These are phyloP conservation scores for Stenopsyche tienmushanensis DNA, from an alignment of 1,140 invertebrate genomes.

Conservation along the genomic window DNA sequence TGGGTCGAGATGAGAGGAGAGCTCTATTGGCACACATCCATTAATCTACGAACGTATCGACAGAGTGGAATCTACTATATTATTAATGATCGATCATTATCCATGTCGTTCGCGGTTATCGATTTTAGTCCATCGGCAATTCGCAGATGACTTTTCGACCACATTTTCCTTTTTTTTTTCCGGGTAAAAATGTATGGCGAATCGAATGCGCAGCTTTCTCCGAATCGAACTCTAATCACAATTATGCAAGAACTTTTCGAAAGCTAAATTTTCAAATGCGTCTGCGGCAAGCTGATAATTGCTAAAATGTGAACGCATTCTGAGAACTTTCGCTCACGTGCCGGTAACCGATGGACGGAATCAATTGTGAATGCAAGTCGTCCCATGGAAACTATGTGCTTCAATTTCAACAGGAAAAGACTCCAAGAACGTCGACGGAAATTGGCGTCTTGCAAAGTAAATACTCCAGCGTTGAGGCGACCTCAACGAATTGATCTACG, in stretches of 20 bases:
- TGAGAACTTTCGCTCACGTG: slow-evolving; percentile 5
- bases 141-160: not conserved
- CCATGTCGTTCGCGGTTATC: not conserved
- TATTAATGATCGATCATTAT: not conserved
- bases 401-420: too few relatives aligned
- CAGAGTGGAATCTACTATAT: not conserved
- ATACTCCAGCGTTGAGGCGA: too few relatives aligned
- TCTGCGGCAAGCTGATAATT: not conserved
- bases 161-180: not conserved
- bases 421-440: too few relatives aligned
- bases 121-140: not conserved
- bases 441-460: too few relatives aligned
- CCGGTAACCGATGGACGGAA: not conserved
- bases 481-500: too few relatives aligned
- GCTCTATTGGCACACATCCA: slow-evolving; percentile 16
- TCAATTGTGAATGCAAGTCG: slow-evolving; percentile 6
- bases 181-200: too few relatives aligned
- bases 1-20: not conserved
- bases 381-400: too few relatives aligned
- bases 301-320: not conserved
- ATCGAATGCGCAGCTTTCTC: too few relatives aligned
- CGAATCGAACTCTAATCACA: too few relatives aligned
- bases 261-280: too few relatives aligned
- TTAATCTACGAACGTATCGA: not conserved
- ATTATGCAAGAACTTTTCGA: too few relatives aligned